Evolutionary conservation across 2,888 invertebrate species (phyloP), one percentile per base, ranked within the genome.

Genomic region (Polylopha cassiicola): DNA sequence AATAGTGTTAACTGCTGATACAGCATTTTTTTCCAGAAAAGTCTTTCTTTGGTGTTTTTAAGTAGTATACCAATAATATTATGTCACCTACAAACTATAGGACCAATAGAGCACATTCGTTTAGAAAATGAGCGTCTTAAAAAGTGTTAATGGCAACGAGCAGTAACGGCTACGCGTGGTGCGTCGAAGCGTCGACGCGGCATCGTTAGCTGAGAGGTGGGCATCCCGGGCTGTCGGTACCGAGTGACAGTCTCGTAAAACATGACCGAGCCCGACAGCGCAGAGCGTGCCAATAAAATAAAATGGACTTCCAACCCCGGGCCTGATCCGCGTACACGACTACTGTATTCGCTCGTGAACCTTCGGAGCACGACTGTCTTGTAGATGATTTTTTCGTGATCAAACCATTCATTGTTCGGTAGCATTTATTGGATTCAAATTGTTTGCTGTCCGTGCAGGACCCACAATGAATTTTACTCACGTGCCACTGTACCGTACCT

Each of bases 381-480:
- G 84, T 84, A 78, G 75, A 82, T 78, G 73, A 78, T 82, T 84
- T 82, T 84, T 85, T 84, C 84, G 84, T 85, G 84, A 85, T 84
- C 78, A 61, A 63, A 58, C 65, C 66, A 73, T 67, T 79, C 82
- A 84, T 85, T 85, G 84, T 85, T 82, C 80, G 60, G 81, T 74
- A 79, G 81, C 80, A 70, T 75, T 80, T 74, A 77, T 80, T 78
- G 78, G 77, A 63, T 73, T 68, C 73, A 68, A 73, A 82, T 80
- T 78, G 78, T 78, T 77, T 64, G 72, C 73, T 71, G 60, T 50
- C 53, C 55, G 58, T 60, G 61, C 66, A 64, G 66, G 60, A 53
- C 56, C 58, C 51, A 49, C 58, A 62, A 51, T 57, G 55, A 52
- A 60, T 65, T 64, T 61, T 52, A 53, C 55, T 67, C 74, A 73